Conservation (phyloP, 2,113 vertebrate genomes). For the Plecturocebus donacophilus region DNA sequence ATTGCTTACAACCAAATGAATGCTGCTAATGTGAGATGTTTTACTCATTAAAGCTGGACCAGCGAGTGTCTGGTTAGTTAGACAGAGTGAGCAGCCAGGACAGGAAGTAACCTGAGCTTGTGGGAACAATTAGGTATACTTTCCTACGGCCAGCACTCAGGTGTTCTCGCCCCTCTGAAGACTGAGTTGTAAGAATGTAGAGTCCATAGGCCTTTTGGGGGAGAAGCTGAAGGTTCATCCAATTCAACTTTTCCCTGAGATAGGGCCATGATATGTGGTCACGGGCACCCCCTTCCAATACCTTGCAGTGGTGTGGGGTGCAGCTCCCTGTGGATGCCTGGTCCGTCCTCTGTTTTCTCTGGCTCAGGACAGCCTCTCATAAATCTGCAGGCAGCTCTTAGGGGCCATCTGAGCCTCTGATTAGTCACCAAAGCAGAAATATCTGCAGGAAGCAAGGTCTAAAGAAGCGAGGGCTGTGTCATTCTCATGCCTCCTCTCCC, state of each 20-base stretch:
- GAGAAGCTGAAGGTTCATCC: not conserved
- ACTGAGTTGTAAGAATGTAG: not conserved
- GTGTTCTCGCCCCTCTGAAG: not conserved
- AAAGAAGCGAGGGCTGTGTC: no score
- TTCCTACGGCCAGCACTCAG: not conserved
- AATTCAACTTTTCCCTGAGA: not conserved
- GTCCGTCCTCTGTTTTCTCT: not conserved
- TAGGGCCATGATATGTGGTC: no score
- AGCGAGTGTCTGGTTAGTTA: not conserved
- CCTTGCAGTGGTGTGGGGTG: not conserved
- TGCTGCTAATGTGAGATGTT: not conserved
- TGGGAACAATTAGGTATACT: not conserved
- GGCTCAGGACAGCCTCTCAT: no score
- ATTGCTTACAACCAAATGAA: not conserved
- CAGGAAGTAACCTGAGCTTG: not conserved
- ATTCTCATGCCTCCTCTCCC: not conserved
- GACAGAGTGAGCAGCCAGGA: not conserved
- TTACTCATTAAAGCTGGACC: not conserved
- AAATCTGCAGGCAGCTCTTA: not conserved
- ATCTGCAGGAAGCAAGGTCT: not conserved
- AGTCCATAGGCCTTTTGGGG: not conserved
- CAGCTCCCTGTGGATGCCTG: not conserved
- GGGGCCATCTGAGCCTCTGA: not conserved
- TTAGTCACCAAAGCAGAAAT: not conserved
- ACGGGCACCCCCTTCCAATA: accelerated